Evolutionary conservation across 2,113 vertebrate species (phyloP).

Genomic region (Dendropsophus ebraccatus): DNA sequence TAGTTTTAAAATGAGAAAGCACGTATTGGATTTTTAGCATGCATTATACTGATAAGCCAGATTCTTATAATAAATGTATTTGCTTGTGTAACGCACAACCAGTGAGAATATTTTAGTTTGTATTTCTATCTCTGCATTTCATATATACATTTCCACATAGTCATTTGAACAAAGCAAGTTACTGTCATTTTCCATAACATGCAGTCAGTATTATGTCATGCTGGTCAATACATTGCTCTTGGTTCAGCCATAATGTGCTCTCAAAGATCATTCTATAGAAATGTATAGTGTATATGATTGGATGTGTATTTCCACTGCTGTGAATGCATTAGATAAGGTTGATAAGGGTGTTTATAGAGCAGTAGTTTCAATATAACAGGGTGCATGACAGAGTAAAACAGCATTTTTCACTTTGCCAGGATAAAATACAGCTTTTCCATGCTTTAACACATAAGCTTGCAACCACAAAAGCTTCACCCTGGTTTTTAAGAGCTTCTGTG

Average conservation of each 20-base stretch:
- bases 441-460: constrained; percentile 66
- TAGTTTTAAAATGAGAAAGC: too few relatives aligned
- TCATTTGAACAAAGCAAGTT: neutral
- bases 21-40: too few relatives aligned
- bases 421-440: constrained; percentile 65
- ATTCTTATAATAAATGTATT: too few relatives aligned
- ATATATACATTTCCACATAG: neutral
- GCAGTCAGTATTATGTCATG: neutral
- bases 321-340: constrained; percentile 56
- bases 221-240: neutral
- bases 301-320: constrained; percentile 62
- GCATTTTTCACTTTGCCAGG: constrained; percentile 62
- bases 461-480: constrained; percentile 62
- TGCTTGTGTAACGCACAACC: too few relatives aligned
- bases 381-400: constrained; percentile 56
- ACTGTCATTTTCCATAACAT: neutral
- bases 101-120: too few relatives aligned
- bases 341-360: constrained; percentile 62
- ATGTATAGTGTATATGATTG: neutral
- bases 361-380: constrained; percentile 61
- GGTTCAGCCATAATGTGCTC: neutral
- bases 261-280: neutral
- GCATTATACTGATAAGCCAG: too few relatives aligned
- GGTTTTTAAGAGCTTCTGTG: constrained; percentile 65
- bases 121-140: too few relatives aligned